Evolutionary conservation across 1,140 invertebrate species (phyloP).

Genomic region (Macrosteles quadrilineatus): DNA sequence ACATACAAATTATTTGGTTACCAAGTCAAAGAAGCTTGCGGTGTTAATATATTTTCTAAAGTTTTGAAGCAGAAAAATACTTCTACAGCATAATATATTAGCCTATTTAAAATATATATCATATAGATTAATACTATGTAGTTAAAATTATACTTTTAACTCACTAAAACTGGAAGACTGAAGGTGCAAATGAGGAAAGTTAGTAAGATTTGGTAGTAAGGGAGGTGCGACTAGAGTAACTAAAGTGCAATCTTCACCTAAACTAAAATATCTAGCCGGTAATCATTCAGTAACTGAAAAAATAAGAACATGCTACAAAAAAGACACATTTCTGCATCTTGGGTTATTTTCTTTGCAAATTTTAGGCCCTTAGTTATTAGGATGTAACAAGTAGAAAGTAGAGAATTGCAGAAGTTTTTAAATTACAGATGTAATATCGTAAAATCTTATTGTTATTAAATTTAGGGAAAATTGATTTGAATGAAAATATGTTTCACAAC

Average conservation of each 20-base stretch:
- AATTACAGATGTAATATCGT: too few species aligned
- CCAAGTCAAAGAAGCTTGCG: slow-evolving; percentile 1
- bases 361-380: too few species aligned
- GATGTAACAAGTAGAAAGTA: too few species aligned
- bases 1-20: background rate
- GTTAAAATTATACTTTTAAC: background rate
- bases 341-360: too few species aligned
- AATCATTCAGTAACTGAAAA: too few species aligned
- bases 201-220: background rate
- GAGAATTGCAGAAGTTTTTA: too few species aligned
- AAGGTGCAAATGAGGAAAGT: background rate
- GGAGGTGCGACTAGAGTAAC: background rate
- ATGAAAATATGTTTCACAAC: too few species aligned
- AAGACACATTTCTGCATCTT: too few species aligned
- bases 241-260: background rate
- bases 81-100: background rate
- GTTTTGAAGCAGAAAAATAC: slow-evolving; percentile 8
- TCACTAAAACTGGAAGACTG: background rate
- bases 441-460: too few species aligned
- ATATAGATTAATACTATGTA: background rate
- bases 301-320: too few species aligned
- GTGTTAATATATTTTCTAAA: slow-evolving; percentile 15
- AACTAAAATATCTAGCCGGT: too few species aligned
- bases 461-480: too few species aligned
- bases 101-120: background rate